A percentile compares a stretch with the other conserved stretches of the same genome.
These are phyloP conservation scores for Notolabrus celidotus DNA, from an alignment of 2,797 vertebrate genomes.

Conservation along the genomic window DNA sequence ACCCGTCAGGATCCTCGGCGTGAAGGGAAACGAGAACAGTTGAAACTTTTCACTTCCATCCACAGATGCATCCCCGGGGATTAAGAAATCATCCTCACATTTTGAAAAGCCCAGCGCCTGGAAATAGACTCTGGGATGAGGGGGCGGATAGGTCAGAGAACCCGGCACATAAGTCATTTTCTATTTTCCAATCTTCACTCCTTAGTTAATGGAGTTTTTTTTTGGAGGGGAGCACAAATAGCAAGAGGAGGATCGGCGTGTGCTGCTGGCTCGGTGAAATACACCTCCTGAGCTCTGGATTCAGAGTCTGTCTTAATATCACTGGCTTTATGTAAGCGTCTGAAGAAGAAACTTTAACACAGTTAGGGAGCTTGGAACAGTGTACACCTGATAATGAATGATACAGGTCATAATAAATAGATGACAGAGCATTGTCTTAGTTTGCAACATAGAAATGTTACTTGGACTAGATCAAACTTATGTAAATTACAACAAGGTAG, in stretches of 20 bases:
- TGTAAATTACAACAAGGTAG: neutral
- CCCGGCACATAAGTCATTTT: constrained; percentile 44
- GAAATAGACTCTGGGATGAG: constrained; percentile 65
- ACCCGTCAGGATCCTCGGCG: constrained; percentile 35
- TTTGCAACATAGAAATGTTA: too few relatives aligned
- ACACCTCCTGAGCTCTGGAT: neutral
- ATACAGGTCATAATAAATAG: neutral
- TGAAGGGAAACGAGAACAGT: constrained; percentile 29
- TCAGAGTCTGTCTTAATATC: neutral
- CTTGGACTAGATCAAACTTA: too few relatives aligned
- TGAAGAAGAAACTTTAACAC: too few relatives aligned
- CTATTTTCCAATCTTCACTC: constrained; percentile 50
- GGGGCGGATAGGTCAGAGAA: constrained; percentile 46
- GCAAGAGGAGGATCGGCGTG: neutral
- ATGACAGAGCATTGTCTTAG: neutral
- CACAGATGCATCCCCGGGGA: constrained; percentile 57
- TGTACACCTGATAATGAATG: neutral
- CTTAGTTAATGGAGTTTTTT: constrained; percentile 59
- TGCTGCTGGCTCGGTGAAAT: constrained; percentile 24
- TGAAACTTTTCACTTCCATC: constrained; percentile 46
- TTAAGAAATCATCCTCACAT: constrained; percentile 70
- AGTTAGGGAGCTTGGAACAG: neutral
- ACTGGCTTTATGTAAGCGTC: neutral
- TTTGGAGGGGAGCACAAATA: constrained; percentile 39
- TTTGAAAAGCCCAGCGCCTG: constrained; percentile 41